A percentile compares a stretch with the other conserved stretches of the same genome.
Conservation (phyloP, 2,113 vertebrate genomes). For the Phalacrocorax aristotelis region DNA sequence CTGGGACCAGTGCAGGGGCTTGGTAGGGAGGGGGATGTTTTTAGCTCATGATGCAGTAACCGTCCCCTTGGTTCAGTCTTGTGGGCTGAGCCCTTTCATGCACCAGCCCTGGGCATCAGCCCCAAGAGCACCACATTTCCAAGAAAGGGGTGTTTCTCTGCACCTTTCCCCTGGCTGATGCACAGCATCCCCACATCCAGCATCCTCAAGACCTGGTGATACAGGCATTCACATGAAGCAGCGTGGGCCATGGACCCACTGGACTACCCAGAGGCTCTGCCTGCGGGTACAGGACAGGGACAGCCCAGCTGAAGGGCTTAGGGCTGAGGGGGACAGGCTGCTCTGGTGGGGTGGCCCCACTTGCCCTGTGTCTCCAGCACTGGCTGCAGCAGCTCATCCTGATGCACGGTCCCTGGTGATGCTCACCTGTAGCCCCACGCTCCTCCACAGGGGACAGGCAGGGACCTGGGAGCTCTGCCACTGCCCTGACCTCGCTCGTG, state of each 20-base stretch:
- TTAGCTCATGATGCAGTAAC: not conserved
- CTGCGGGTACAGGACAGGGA: not conserved
- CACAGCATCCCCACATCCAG: not conserved
- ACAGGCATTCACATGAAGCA: not conserved
- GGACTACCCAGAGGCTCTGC: not conserved
- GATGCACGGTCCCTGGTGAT: rapidly evolving
- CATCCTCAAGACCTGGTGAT: not conserved
- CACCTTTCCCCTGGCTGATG: not conserved
- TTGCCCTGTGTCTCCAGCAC: rapidly evolving
- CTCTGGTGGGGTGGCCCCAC: not conserved
- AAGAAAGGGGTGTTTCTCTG: not conserved
- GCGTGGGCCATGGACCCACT: rapidly evolving
- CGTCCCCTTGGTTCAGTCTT: not conserved
- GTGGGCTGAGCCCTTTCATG: not conserved
- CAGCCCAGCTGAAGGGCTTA: not conserved
- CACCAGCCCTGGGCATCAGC: not conserved
- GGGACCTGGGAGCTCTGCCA: not conserved
- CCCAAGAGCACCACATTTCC: not conserved
- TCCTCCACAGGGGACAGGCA: not conserved
- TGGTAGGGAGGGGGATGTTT: not conserved
- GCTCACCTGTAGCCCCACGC: rapidly evolving
- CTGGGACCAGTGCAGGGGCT: not conserved
- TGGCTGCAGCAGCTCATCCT: not conserved
- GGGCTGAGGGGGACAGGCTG: not conserved
- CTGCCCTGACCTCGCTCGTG: rapidly evolving